phyloP scores from a whole-genome alignment of 2,797 vertebrate species.

The Neosalanx taihuensis region DNA sequence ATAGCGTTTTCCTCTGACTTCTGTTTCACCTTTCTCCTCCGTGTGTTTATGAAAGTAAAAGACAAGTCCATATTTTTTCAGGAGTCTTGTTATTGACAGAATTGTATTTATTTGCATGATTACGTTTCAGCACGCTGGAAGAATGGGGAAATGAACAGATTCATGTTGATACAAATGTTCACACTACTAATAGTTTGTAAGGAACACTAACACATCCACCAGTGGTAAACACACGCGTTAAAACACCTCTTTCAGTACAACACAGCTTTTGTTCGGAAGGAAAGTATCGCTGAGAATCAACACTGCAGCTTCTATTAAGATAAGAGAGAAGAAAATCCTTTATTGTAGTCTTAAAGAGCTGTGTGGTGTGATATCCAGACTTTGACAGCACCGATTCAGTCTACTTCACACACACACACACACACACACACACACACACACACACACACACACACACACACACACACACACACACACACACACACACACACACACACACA shows the following conservation, averaged over 20 bases:
- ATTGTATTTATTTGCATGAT: not conserved
- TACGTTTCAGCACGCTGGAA: not conserved
- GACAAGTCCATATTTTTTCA: not conserved
- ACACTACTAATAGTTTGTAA: slow-evolving; percentile 54
- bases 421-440: not conserved
- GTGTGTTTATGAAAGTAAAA: slow-evolving; percentile 4
- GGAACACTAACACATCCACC: slow-evolving; percentile 38
- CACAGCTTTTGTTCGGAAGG: not conserved
- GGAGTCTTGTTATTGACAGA: not conserved
- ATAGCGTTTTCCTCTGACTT: slow-evolving; percentile 62
- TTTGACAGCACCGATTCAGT: not conserved
- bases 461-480: too few species aligned
- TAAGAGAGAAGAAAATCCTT: too few species aligned
- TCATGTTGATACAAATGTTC: slow-evolving; percentile 13
- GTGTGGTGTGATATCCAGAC: not conserved
- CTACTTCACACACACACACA: not conserved
- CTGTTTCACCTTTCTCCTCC: slow-evolving; percentile 29
- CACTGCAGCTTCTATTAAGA: not conserved
- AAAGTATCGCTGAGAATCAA: slow-evolving; percentile 9
- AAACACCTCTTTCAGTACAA: slow-evolving; percentile 36
- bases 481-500: not conserved
- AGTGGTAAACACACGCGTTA: slow-evolving; percentile 25
- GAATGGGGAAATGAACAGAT: not conserved
- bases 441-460: too few species aligned
- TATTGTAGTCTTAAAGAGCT: too few species aligned